A percentile compares a stretch with the other conserved stretches of the same genome.
phyloP scores from a whole-genome alignment of 2,113 vertebrate species.

The Forbesichthys papilliferus region DNA sequence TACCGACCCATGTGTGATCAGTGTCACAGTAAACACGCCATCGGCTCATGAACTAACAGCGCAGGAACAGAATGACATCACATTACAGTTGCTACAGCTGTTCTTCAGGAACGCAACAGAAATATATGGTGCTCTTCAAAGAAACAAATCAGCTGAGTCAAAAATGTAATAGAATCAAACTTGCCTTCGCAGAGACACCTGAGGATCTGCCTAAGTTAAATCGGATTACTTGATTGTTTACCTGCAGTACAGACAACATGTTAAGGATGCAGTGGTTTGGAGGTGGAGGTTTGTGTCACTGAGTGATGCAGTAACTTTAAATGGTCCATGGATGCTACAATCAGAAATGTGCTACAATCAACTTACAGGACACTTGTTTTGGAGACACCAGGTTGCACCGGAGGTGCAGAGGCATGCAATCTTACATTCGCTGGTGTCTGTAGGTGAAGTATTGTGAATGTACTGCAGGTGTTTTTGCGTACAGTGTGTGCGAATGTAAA shows the following conservation, averaged over 20 bases:
- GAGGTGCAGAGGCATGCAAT: constrained; percentile 75
- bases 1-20: constrained; percentile 30
- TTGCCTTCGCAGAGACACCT: constrained; percentile 41
- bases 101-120: constrained; percentile 39
- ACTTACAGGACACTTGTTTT: constrained; percentile 43
- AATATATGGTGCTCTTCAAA: background rate
- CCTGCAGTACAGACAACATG: constrained; percentile 57
- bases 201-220: constrained; percentile 58
- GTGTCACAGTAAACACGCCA: constrained; percentile 25
- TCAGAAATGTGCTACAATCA: constrained; percentile 72
- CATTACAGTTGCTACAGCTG: constrained; percentile 63
- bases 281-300: constrained; percentile 22
- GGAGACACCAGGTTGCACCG: constrained; percentile 40
- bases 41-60: constrained; percentile 44
- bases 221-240: constrained; percentile 40
- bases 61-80: constrained; percentile 41
- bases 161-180: background rate
- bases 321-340: constrained; percentile 65
- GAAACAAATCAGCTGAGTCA: constrained; percentile 10
- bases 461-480: constrained; percentile 57
- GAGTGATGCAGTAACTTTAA: background rate
- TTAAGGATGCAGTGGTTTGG: constrained; percentile 3
- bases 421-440: constrained; percentile 72
- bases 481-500: constrained; percentile 48
- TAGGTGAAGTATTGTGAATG: constrained; percentile 43